These are phyloP conservation scores for Calyptommatus sinebrachiatus DNA, from an alignment of 2,113 vertebrate genomes.

Conservation along the genomic window DNA sequence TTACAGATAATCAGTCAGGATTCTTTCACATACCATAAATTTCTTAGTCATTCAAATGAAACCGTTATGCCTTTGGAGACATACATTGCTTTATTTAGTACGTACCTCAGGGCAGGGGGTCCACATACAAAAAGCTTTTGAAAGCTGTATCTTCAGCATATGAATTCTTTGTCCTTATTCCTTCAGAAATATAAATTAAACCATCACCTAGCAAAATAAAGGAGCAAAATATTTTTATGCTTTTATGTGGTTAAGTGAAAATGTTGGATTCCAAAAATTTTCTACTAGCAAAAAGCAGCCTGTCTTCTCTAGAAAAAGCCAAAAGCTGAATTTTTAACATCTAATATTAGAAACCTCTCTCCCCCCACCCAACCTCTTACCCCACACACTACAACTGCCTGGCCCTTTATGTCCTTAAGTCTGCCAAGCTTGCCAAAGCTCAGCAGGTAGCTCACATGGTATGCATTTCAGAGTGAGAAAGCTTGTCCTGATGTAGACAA, in stretches of 20 bases:
- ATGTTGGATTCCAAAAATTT: slow-evolving; percentile 14
- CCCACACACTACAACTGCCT: slow-evolving; percentile 67
- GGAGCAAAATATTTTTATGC: neutral
- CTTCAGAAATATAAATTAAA: neutral
- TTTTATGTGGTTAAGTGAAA: neutral
- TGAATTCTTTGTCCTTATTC: neutral
- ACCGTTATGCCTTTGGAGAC: neutral
- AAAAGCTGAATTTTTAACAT: slow-evolving; percentile 69
- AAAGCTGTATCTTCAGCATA: neutral
- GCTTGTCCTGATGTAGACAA: slow-evolving; percentile 79
- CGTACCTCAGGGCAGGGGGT: too few relatives aligned
- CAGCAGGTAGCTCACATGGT: slow-evolving; percentile 80
- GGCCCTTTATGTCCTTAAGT: slow-evolving; percentile 70
- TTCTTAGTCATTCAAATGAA: neutral
- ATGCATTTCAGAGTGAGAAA: slow-evolving; percentile 76
- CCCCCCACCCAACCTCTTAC: slow-evolving; percentile 51
- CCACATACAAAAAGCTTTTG: neutral
- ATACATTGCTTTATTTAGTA: neutral
- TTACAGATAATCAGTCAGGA: neutral
- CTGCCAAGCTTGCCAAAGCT: slow-evolving; percentile 78
- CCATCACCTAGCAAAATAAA: neutral
- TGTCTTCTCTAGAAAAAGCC: slow-evolving; percentile 64
- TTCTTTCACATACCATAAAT: neutral
- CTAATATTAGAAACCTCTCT: slow-evolving; percentile 64
- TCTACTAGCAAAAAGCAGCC: slow-evolving; percentile 65